Conservation (phyloP, 2,797 vertebrate genomes). For the Rhinichthys osculus region DNA sequence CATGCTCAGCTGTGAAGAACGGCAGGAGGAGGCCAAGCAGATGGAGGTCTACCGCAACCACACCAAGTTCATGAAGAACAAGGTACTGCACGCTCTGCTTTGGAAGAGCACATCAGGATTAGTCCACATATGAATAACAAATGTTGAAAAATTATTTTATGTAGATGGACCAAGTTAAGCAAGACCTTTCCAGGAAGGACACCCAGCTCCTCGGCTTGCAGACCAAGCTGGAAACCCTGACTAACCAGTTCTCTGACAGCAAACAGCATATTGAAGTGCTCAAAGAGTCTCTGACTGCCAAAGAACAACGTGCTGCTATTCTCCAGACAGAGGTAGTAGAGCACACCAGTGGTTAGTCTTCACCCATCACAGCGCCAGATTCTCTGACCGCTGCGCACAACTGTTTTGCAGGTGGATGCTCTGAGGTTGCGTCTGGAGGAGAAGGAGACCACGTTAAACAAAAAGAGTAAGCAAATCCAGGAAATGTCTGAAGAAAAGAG, state of each 20-base stretch:
- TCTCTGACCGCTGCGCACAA: background rate
- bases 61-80: conserved; percentile 99
- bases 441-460: conserved; percentile 95
- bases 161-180: conserved; percentile 92
- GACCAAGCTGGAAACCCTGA: conserved; percentile 97
- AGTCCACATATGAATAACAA: background rate
- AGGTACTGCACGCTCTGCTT: conserved; percentile 78
- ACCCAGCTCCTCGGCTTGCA: conserved; percentile 93
- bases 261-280: conserved; percentile 98
- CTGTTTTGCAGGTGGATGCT: conserved; percentile 87
- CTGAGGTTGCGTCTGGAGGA: conserved; percentile 94
- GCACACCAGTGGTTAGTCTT: background rate
- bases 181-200: conserved; percentile 97
- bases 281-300: conserved; percentile 97
- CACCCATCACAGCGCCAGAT: background rate
- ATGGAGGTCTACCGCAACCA: conserved; percentile 99
- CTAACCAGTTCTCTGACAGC: conserved; percentile 98
- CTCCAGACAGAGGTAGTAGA: conserved; percentile 92
- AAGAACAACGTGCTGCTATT: conserved; percentile 97
- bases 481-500: conserved; percentile 98
- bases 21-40: conserved; percentile 98
- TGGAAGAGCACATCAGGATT: background rate
- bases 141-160: conserved; percentile 26
- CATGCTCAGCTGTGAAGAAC: conserved; percentile 96
- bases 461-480: conserved; percentile 99